Evolutionary conservation across 2,888 invertebrate species (phyloP).

Genomic region (Exephanes ischioxanthus): DNA sequence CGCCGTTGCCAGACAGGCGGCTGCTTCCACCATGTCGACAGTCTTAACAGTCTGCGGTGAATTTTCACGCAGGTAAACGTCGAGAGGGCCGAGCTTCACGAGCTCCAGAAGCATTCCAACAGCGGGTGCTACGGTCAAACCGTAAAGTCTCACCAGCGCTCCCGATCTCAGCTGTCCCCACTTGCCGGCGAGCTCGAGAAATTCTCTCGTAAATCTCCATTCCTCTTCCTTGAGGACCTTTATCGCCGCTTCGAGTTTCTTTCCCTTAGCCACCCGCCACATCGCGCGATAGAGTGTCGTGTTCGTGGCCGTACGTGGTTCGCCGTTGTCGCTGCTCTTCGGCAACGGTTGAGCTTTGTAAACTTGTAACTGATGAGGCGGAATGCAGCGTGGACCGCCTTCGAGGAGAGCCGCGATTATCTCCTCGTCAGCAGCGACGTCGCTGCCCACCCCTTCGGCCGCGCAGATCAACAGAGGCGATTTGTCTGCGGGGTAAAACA

Average conservation of each 20-base stretch:
- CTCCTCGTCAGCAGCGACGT: constrained; percentile 87
- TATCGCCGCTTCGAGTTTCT: constrained; percentile 92
- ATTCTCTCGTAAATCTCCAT: constrained; percentile 87
- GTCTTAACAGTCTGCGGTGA: constrained; percentile 86
- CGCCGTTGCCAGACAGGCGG: constrained; percentile 93
- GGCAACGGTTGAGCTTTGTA: constrained; percentile 87
- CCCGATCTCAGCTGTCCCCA: constrained; percentile 93
- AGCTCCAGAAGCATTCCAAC: constrained; percentile 94
- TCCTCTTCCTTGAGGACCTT: constrained; percentile 91
- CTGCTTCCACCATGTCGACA: constrained; percentile 93
- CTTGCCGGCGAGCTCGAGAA: constrained; percentile 91
- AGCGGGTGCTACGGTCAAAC: constrained; percentile 91
- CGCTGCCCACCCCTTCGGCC: constrained; percentile 86
- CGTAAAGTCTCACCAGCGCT: constrained; percentile 91
- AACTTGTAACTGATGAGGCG: constrained; percentile 89
- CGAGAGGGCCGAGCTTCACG: constrained; percentile 91
- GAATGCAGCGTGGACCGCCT: constrained; percentile 88
- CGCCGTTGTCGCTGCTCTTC: constrained; percentile 73
- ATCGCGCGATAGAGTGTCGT: constrained; percentile 88
- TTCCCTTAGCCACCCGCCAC: constrained; percentile 92
- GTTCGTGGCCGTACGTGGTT: constrained; percentile 68
- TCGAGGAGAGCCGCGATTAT: constrained; percentile 83
- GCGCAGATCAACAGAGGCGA: constrained; percentile 90
- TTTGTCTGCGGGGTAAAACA: constrained; percentile 86
- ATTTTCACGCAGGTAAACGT: constrained; percentile 88